Percentiles rank a stretch among this genome's conserved stretches.
Conservation (phyloP, 2,797 vertebrate species). For the Harpagifer antarcticus region DNA sequence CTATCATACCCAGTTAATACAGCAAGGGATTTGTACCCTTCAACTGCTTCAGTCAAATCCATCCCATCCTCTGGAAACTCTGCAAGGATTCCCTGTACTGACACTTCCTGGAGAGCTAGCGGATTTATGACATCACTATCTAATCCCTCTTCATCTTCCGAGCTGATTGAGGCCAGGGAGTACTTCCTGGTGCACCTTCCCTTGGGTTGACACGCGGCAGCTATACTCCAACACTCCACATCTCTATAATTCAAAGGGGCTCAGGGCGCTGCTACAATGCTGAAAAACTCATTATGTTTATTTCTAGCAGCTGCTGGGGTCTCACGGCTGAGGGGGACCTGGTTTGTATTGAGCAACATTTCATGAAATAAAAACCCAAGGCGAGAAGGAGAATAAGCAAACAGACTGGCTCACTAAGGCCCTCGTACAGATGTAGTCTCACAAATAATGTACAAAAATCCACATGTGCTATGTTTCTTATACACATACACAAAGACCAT, state of each 20-base stretch:
- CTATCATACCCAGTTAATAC: constrained; percentile 59
- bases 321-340: constrained; percentile 63
- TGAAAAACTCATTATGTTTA: constrained; percentile 84
- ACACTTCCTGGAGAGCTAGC: constrained; percentile 70
- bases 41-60: constrained; percentile 61
- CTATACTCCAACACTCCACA: constrained; percentile 54
- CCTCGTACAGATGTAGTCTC: constrained; percentile 26
- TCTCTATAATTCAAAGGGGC: constrained; percentile 77
- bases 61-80: constrained; percentile 69
- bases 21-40: constrained; percentile 64
- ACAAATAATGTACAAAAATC: constrained; percentile 35
- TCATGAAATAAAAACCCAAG: constrained; percentile 71
- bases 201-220: constrained; percentile 62
- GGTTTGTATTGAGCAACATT: constrained; percentile 77
- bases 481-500: constrained; percentile 35
- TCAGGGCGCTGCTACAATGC: constrained; percentile 66
- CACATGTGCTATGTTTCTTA: constrained; percentile 39
- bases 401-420: constrained; percentile 37
- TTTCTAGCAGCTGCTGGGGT: constrained; percentile 83
- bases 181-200: constrained; percentile 71
- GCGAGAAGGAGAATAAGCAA: constrained; percentile 60
- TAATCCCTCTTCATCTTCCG: constrained; percentile 69
- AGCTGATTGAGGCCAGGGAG: constrained; percentile 68
- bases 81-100: constrained; percentile 66
- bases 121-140: constrained; percentile 79